Percentiles rank a stretch among this genome's conserved stretches.
These are phyloP conservation scores for Lytechinus pictus DNA, from an alignment of 35 echinoderm and acorn worm species.

Conservation along the genomic window DNA sequence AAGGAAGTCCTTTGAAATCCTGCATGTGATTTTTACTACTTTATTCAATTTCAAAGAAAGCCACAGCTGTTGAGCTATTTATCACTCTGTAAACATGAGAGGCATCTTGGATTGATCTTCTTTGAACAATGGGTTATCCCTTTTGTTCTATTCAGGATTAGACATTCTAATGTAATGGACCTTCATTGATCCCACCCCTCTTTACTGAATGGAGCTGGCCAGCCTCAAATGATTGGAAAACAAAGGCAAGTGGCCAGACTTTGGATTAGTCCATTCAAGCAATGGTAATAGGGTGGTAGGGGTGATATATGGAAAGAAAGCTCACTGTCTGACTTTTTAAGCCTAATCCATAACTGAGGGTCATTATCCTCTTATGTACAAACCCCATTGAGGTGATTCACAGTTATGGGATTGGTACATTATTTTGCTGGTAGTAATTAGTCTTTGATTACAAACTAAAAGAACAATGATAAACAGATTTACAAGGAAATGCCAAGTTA, in stretches of 20 bases:
- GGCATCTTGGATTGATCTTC: neutral
- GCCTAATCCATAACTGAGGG: neutral
- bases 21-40: neutral
- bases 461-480: neutral
- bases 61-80: neutral
- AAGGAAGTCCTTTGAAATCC: neutral
- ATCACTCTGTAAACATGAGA: neutral
- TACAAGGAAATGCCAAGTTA: neutral
- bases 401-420: neutral
- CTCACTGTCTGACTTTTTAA: neutral
- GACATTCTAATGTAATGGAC: neutral
- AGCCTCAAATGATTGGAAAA: neutral
- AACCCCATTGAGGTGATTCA: neutral
- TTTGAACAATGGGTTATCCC: neutral
- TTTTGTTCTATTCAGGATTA: slow-evolving; percentile 14
- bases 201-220: slow-evolving; percentile 22
- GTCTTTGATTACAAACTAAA: neutral
- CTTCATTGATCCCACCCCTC: slow-evolving; percentile 11
- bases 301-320: neutral
- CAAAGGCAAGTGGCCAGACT: neutral
- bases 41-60: neutral
- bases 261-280: slow-evolving; percentile 40
- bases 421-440: neutral
- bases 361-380: slow-evolving; percentile 3
- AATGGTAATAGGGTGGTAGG: neutral